Percentiles rank a stretch among this genome's conserved stretches.
phyloP scores from a whole-genome alignment of 2,888 invertebrate species.

The Mesorhabditis belari region DNA sequence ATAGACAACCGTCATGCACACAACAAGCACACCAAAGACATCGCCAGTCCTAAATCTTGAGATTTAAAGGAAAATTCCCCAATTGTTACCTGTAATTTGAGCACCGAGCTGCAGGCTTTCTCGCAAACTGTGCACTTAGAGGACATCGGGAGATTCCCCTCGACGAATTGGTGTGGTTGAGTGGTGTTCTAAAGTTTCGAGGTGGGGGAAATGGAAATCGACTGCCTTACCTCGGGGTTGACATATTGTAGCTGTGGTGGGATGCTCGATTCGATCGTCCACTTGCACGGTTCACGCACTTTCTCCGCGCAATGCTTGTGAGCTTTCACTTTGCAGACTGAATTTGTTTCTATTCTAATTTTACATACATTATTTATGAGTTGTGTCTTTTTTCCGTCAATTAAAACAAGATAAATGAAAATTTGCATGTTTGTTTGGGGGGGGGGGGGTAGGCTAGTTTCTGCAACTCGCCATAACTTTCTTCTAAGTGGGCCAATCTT shows the following conservation, averaged over 20 bases:
- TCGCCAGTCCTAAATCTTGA: slow-evolving; percentile 89
- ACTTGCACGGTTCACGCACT: slow-evolving; percentile 89
- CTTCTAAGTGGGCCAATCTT: too few relatives aligned
- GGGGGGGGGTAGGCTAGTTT: too few relatives aligned
- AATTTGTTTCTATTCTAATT: slow-evolving; percentile 10
- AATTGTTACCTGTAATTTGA: slow-evolving; percentile 18
- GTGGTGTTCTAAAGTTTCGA: slow-evolving; percentile 53
- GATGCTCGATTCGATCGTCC: slow-evolving; percentile 89
- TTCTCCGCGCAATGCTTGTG: slow-evolving; percentile 89
- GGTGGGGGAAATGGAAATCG: too few relatives aligned
- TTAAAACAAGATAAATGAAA: too few relatives aligned
- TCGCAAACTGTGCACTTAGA: slow-evolving; percentile 87
- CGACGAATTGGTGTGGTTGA: slow-evolving; percentile 98
- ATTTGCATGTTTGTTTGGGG: too few relatives aligned
- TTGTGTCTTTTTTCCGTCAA: too few relatives aligned
- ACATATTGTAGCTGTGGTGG: slow-evolving; percentile 32
- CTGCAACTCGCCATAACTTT: too few relatives aligned
- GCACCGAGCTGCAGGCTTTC: slow-evolving; percentile 88
- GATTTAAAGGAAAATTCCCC: too few relatives aligned
- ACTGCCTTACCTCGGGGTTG: slow-evolving; percentile 26
- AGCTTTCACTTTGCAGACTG: slow-evolving; percentile 89
- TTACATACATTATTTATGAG: not conserved
- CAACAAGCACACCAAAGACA: slow-evolving; percentile 90
- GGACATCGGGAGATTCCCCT: slow-evolving; percentile 89
- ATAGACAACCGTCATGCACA: slow-evolving; percentile 55